Evolutionary conservation across 2,113 vertebrate genomes (phyloP).

Genomic region (Catharus minimus): DNA sequence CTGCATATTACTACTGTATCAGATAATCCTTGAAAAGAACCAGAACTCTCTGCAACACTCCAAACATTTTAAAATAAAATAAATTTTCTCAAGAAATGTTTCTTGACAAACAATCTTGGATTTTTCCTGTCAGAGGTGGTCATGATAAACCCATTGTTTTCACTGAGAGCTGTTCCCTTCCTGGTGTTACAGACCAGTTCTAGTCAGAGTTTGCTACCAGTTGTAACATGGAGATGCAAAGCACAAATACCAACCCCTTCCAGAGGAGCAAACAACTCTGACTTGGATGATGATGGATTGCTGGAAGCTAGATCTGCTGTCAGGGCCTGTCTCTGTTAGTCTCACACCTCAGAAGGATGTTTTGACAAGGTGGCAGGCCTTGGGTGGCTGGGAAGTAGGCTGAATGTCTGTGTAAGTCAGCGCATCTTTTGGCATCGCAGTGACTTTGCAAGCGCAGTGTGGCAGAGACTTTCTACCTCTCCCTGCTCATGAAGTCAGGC

Average conservation of each 20-base stretch:
- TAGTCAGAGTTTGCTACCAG: background rate
- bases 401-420: background rate
- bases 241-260: background rate
- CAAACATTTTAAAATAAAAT: background rate
- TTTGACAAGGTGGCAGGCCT: background rate
- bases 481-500: background rate
- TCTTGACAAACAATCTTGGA: background rate
- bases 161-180: background rate
- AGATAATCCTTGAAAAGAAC: background rate
- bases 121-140: background rate
- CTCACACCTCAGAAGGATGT: background rate
- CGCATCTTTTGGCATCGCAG: fast-evolving
- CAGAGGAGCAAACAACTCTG: background rate
- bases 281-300: background rate
- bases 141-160: background rate
- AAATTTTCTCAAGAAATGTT: background rate
- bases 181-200: background rate
- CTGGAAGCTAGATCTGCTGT: background rate
- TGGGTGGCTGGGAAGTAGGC: background rate
- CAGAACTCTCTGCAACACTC: background rate
- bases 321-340: background rate
- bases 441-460: fast-evolving
- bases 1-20: background rate
- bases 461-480: background rate
- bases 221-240: background rate